These are phyloP conservation scores for Mastacembelus armatus DNA, from an alignment of 2,797 vertebrate species.

Conservation along the genomic window DNA sequence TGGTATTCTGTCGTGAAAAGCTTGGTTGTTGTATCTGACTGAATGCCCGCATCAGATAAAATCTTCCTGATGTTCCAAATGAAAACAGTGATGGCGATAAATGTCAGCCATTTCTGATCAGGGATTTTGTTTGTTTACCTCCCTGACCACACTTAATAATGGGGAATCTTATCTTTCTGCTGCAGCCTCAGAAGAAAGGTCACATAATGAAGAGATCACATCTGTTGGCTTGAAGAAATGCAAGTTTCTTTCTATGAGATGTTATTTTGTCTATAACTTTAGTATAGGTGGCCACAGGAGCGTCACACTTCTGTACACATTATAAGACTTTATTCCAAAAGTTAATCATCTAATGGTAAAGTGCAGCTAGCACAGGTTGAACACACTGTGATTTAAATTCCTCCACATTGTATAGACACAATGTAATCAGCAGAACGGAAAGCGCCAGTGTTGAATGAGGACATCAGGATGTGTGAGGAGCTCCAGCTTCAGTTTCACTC, in stretches of 20 bases:
- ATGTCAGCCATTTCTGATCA: slow-evolving; percentile 43
- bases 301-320: neutral
- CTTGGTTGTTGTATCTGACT: slow-evolving; percentile 3
- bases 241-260: slow-evolving; percentile 11
- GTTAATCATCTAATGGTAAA: no score
- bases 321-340: no score
- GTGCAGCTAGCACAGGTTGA: no score
- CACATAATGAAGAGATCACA: slow-evolving; percentile 29
- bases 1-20: slow-evolving; percentile 21
- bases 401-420: no score
- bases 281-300: no score
- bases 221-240: slow-evolving; percentile 10
- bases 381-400: no score
- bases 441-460: no score
- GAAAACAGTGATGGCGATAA: slow-evolving; percentile 21
- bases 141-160: slow-evolving; percentile 12
- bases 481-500: no score
- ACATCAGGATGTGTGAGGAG: no score
- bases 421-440: no score
- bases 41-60: slow-evolving; percentile 28
- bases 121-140: slow-evolving; percentile 41
- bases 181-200: slow-evolving; percentile 33
- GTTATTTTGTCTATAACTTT: neutral
- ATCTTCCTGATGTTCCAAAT: slow-evolving; percentile 34
- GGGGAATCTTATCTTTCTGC: slow-evolving; percentile 38